phyloP scores from a whole-genome alignment of 2,797 vertebrate genomes.

The Dicrostonyx torquatus region DNA sequence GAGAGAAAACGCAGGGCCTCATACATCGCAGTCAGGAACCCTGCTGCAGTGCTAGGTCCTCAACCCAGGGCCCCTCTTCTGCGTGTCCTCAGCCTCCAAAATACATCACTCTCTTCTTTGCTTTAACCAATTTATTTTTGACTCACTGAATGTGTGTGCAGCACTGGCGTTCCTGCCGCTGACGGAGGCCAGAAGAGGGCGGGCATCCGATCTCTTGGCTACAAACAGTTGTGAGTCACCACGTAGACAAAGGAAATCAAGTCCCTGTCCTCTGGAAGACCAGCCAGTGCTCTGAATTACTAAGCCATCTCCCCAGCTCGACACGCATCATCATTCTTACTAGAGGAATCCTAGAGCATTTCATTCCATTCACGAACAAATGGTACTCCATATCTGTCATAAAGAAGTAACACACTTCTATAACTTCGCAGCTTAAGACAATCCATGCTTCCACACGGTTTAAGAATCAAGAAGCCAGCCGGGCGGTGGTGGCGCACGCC shows the following conservation, averaged over 20 bases:
- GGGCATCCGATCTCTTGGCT: background rate
- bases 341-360: background rate
- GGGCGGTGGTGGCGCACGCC: too few relatives aligned
- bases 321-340: background rate
- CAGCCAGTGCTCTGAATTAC: background rate
- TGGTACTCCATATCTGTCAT: background rate
- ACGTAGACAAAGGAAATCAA: background rate
- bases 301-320: too few relatives aligned
- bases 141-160: background rate
- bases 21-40: background rate
- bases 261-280: background rate
- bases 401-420: background rate
- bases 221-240: background rate
- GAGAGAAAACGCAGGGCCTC: background rate
- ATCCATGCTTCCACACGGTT: background rate
- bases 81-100: background rate
- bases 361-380: background rate
- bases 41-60: accelerated
- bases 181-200: background rate
- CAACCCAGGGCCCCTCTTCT: background rate
- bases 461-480: background rate
- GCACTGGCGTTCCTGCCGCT: background rate
- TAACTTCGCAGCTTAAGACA: background rate
- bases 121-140: background rate
- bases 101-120: background rate